Base-by-base conservation (phyloP, 1,140 invertebrate species). In the Drepana arcuata region DNA sequence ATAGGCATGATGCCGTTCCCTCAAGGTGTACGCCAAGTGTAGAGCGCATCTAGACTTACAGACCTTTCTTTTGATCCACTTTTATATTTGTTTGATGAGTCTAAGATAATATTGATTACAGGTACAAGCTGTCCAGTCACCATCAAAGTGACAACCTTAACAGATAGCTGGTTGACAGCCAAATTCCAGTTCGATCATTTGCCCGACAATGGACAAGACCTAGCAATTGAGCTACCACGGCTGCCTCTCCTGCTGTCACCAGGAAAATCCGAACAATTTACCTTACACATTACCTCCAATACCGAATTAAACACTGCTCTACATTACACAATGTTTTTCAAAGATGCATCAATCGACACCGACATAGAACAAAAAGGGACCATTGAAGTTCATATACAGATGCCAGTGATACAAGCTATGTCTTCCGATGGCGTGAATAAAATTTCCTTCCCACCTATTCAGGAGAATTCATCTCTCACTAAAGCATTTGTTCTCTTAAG, bases 161-260 rank as follows among this genome's bases (percentile, higher is more conserved):
- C 61, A 7, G 66, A 79, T 15, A 82, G 55, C 24, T 82, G 78
- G 74, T 25, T 82, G 16, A 82, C 74, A 0, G 71, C 71, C 2
- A 68, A 59, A 48, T 52, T 82, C 9, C 36, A 69, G 30, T 72
- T 78, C 16, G 45, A 64, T 7, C 40, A 56, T 9, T 31, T 66
- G 18, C 52, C 58, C 0, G 48, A 67, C 14, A 30, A 48, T 0
- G 48, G 42, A 2, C 36, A 39, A 34, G 52, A 77, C 23, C 9
- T 79, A 2, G 60, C 42, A 0, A 53, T 82, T n/a, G 74, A 82
- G 33, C 27, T 78, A 11, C 74, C 78, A 0, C 56, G 71, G 3
- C 45, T 63, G 9, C 78, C 74, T 6, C 16, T 78, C n/a, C 44
- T 79, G 0, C 41, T 82, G 16, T 68, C 73, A 0, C 78, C 78